These are phyloP conservation scores for Caenorhabditis auriculariae DNA, from an alignment of 2,888 invertebrate species.

Conservation along the genomic window DNA sequence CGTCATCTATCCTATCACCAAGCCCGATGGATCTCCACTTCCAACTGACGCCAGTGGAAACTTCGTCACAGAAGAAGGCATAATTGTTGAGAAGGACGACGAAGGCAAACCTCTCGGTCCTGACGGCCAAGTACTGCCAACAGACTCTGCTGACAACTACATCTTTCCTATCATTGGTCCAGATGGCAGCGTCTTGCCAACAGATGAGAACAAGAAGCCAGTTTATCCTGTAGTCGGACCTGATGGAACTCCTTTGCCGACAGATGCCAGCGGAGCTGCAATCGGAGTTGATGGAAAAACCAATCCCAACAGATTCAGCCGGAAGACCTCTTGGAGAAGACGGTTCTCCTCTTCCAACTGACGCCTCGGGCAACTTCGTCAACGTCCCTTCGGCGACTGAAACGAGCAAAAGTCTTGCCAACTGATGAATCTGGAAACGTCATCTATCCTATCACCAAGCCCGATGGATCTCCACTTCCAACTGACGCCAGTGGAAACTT, in stretches of 20 bases:
- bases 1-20: conserved; percentile 12
- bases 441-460: conserved; percentile 11
- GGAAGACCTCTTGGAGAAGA: conserved; percentile 13
- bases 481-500: conserved; percentile 16
- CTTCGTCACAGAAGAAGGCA: conserved; percentile 10
- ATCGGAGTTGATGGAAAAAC: conserved; percentile 29
- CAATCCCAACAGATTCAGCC: conserved; percentile 8
- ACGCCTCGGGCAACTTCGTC: conserved; percentile 13
- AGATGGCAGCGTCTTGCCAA: conserved; percentile 2
- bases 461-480: conserved; percentile 13
- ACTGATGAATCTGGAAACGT: conserved; percentile 5
- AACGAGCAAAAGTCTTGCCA: conserved; percentile 5
- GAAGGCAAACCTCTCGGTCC: conserved; percentile 22
- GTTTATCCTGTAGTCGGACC: conserved; percentile 12
- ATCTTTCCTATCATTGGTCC: conserved; percentile 29
- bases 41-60: conserved; percentile 13
- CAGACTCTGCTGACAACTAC: conserved; percentile 28
- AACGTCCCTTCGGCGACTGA: conserved; percentile 2
- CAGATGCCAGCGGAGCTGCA: conserved; percentile 11
- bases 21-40: conserved; percentile 4
- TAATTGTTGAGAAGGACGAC: conserved; percentile 12
- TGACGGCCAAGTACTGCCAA: conserved; percentile 9
- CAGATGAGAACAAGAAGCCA: conserved; percentile 4
- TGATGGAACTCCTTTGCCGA: conserved; percentile 18
- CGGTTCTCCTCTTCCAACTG: conserved; percentile 23